Evolutionary conservation across 35 echinoderm and acorn worm species (phyloP).

Genomic region (Acanthaster planci): DNA sequence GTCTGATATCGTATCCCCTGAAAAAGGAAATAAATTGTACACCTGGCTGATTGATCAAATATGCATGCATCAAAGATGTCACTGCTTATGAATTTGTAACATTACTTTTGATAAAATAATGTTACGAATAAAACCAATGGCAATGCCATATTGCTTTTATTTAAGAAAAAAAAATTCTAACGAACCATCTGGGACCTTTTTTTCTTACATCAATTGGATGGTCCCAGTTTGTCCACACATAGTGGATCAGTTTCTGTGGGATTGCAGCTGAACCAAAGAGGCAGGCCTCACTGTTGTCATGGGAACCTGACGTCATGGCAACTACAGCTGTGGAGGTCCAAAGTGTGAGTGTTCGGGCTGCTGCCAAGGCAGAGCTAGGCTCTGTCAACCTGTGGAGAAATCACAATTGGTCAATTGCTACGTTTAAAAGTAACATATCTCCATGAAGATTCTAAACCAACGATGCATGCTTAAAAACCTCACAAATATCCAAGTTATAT

Average conservation of each 20-base stretch:
- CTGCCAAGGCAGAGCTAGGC: conserved; percentile 57
- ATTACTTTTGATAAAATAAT: neutral
- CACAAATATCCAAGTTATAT: no score
- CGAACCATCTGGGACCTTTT: neutral
- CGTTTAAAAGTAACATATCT: no score
- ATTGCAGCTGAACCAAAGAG: conserved; percentile 50
- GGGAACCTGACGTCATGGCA: neutral
- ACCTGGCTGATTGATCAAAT: neutral
- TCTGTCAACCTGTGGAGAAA: conserved; percentile 41
- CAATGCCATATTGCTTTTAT: neutral
- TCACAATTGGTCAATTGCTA: no score
- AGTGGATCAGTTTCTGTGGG: conserved; percentile 57
- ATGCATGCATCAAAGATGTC: neutral
- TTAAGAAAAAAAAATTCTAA: neutral
- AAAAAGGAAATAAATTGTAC: conserved; percentile 21
- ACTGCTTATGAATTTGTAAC: neutral
- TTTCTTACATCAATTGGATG: conserved; percentile 89
- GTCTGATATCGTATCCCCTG: conserved; percentile 87
- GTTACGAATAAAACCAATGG: neutral
- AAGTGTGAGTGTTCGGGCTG: conserved; percentile 57
- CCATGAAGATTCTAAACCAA: no score
- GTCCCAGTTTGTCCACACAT: conserved; percentile 90
- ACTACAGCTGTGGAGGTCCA: conserved; percentile 65
- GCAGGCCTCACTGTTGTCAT: neutral
- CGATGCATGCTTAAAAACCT: no score